These are phyloP conservation scores for Camptogramma bilineatum DNA, from an alignment of 2,888 invertebrate genomes.

Conservation along the genomic window DNA sequence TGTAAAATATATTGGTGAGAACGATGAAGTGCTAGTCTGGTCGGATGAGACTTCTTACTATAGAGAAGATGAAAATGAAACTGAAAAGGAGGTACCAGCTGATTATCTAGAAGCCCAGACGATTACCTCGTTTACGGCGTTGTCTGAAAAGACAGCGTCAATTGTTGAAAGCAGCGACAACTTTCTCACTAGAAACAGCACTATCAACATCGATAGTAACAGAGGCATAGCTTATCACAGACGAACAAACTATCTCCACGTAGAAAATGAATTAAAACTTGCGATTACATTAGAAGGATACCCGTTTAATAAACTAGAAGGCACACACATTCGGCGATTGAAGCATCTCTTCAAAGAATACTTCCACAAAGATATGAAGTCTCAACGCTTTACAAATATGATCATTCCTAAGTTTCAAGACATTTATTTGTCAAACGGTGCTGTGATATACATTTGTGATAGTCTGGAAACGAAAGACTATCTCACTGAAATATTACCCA, in stretches of 20 bases:
- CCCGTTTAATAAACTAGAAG: slow-evolving; percentile 74
- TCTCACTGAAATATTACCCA: slow-evolving; percentile 68
- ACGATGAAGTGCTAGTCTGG: slow-evolving; percentile 66
- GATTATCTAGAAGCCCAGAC: slow-evolving; percentile 37
- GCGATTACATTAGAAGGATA: slow-evolving; percentile 75
- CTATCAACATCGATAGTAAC: slow-evolving; percentile 73
- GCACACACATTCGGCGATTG: slow-evolving; percentile 70
- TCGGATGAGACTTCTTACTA: slow-evolving; percentile 57
- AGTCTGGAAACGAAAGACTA: slow-evolving; percentile 78
- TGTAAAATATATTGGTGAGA: slow-evolving; percentile 60
- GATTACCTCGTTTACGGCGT: slow-evolving; percentile 53
- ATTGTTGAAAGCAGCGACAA: slow-evolving; percentile 65
- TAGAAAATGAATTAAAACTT: slow-evolving; percentile 73
- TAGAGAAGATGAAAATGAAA: slow-evolving; percentile 39
- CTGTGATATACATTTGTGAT: slow-evolving; percentile 78
- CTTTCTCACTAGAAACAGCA: slow-evolving; percentile 62
- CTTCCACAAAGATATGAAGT: slow-evolving; percentile 73
- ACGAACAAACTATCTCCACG: slow-evolving; percentile 75
- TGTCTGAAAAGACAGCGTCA: slow-evolving; percentile 69
- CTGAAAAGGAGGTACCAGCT: slow-evolving; percentile 12
- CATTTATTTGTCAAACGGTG: slow-evolving; percentile 75
- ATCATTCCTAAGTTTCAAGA: slow-evolving; percentile 79
- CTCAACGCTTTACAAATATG: slow-evolving; percentile 67
- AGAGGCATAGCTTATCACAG: slow-evolving; percentile 77
- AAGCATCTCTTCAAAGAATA: slow-evolving; percentile 77